A percentile compares a stretch with the other conserved stretches of the same genome.
Conservation (phyloP, 2,888 invertebrate species). For the Bibio marci region DNA sequence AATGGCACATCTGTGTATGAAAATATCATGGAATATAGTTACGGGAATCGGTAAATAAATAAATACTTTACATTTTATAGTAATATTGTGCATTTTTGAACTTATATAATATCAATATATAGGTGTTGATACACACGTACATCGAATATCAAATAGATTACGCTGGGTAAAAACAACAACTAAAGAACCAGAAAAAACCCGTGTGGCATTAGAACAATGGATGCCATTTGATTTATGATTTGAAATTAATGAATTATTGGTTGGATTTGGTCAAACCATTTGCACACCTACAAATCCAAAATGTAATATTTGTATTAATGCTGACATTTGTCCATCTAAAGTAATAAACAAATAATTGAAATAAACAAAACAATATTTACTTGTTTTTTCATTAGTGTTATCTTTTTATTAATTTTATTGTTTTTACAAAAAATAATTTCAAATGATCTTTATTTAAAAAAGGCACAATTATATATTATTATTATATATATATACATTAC, state of each 20-base stretch:
- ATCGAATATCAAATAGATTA: constrained; percentile 81
- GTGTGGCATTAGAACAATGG: constrained; percentile 71
- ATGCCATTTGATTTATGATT: constrained; percentile 71
- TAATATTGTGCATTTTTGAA: neutral
- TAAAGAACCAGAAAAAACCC: constrained; percentile 76
- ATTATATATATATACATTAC: too few species aligned
- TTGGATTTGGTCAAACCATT: constrained; percentile 93
- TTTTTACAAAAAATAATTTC: too few species aligned
- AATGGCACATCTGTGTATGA: constrained; percentile 96
- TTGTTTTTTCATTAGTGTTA: too few species aligned
- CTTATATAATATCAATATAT: constrained; percentile 6
- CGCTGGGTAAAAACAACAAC: constrained; percentile 63
- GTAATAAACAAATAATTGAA: constrained; percentile 1
- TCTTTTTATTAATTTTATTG: too few species aligned
- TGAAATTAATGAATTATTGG: constrained; percentile 77
- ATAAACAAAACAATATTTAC: too few species aligned
- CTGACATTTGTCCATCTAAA: constrained; percentile 54
- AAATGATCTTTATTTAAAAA: too few species aligned
- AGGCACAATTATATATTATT: too few species aligned
- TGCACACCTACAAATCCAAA: constrained; percentile 71
- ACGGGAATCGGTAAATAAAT: constrained; percentile 69
- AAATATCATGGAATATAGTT: constrained; percentile 69
- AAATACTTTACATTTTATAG: constrained; percentile 1
- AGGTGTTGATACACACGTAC: constrained; percentile 96
- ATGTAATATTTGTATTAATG: constrained; percentile 70